A percentile compares a stretch with the other conserved stretches of the same genome.
These are phyloP conservation scores for Coptodon bakossiorum DNA, from an alignment of 2,113 vertebrate species.

Conservation along the genomic window DNA sequence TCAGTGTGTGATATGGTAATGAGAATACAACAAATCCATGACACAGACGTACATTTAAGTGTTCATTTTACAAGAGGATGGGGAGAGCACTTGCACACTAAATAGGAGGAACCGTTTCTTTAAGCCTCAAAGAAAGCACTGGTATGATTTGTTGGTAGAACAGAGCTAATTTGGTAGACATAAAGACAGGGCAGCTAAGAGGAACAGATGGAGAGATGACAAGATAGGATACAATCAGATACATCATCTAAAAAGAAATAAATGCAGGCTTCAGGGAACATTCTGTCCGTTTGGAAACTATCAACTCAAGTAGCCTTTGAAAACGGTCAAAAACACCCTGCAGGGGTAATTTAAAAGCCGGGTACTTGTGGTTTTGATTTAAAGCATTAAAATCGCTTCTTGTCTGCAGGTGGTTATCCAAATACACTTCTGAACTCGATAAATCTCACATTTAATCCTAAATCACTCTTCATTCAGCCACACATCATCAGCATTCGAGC, in stretches of 20 bases:
- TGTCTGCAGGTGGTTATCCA: neutral
- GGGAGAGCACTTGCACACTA: neutral
- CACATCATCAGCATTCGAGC: conserved; percentile 53
- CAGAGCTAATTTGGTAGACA: neutral
- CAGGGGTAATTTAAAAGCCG: conserved; percentile 1
- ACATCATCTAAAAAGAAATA: conserved; percentile 6
- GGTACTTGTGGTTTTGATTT: conserved; percentile 6
- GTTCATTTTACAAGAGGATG: neutral
- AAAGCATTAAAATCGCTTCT: neutral
- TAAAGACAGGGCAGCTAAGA: conserved; percentile 5
- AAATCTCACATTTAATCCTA: conserved; percentile 30
- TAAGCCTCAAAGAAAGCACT: neutral
- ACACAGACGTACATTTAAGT: neutral
- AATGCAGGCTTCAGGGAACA: neutral
- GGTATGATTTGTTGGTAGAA: neutral
- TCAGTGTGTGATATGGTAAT: conserved; percentile 10
- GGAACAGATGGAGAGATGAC: conserved; percentile 27
- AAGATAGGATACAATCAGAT: neutral
- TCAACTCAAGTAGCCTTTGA: neutral
- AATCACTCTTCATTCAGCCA: conserved; percentile 27
- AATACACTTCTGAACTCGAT: conserved; percentile 32
- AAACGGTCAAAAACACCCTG: conserved; percentile 26
- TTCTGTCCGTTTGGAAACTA: neutral
- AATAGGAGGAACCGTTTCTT: neutral
- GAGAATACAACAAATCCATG: neutral